These are phyloP conservation scores for Spondyliosoma cantharus DNA, from an alignment of 2,797 vertebrate genomes.

Conservation along the genomic window DNA sequence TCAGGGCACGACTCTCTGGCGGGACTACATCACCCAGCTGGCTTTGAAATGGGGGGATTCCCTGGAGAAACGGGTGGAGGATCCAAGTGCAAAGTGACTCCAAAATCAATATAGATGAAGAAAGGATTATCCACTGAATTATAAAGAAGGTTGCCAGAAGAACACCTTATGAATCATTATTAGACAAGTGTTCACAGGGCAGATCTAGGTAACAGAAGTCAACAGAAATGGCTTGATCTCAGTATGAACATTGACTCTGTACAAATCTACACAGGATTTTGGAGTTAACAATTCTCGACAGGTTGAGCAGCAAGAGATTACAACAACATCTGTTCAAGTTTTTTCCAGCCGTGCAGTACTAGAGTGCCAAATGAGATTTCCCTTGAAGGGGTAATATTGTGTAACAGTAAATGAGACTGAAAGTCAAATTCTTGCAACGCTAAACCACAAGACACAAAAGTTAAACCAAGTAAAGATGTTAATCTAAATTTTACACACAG, in stretches of 20 bases:
- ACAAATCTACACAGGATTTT: constrained; percentile 19
- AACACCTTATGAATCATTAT: background rate
- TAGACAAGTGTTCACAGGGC: background rate
- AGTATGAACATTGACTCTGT: background rate
- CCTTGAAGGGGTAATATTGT: constrained; percentile 30
- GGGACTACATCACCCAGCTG: constrained; percentile 8
- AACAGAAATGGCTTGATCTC: constrained; percentile 15
- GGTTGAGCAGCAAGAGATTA: constrained; percentile 45
- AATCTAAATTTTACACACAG: background rate
- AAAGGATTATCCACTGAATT: background rate
- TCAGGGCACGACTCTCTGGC: background rate
- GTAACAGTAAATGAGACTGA: constrained; percentile 25
- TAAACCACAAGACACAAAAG: background rate
- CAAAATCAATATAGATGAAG: constrained; percentile 8
- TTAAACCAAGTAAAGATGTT: background rate
- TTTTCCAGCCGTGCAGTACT: constrained; percentile 20
- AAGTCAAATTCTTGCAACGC: constrained; percentile 21
- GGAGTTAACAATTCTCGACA: constrained; percentile 32
- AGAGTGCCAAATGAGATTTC: constrained; percentile 36
- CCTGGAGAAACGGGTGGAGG: background rate
- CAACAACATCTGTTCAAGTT: constrained; percentile 44
- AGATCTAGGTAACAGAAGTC: constrained; percentile 2
- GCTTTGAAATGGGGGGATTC: constrained; percentile 6
- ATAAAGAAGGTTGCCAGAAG: background rate
- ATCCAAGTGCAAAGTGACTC: background rate